A percentile compares a stretch with the other conserved stretches of the same genome.
phyloP scores from a whole-genome alignment of 2,797 vertebrate species.

The Brachyrhaphis roseni region DNA sequence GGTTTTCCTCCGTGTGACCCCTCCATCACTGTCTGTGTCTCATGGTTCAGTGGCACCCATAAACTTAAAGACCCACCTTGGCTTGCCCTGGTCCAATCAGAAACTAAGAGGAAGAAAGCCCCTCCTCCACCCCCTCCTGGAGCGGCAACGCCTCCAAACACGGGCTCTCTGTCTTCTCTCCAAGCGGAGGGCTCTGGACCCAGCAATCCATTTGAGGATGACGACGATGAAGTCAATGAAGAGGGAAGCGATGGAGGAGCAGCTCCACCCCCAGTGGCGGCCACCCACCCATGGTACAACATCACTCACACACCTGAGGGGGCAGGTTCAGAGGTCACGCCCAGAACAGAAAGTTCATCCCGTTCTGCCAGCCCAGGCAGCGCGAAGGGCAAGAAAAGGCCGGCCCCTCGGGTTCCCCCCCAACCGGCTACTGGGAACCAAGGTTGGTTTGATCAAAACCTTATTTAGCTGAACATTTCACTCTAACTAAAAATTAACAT shows the following conservation, averaged over 20 bases:
- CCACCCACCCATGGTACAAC: constrained; percentile 93
- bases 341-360: constrained; percentile 69
- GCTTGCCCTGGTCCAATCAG: constrained; percentile 92
- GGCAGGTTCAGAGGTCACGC: constrained; percentile 58
- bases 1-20: constrained; percentile 55
- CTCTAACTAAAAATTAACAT: not conserved
- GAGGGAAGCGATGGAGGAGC: constrained; percentile 59
- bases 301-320: constrained; percentile 79
- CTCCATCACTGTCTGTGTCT: constrained; percentile 62
- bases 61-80: constrained; percentile 94
- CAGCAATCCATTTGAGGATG: constrained; percentile 91
- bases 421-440: constrained; percentile 77
- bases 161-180: constrained; percentile 82
- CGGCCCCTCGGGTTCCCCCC: constrained; percentile 85
- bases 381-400: constrained; percentile 87
- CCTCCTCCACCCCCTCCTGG: constrained; percentile 81
- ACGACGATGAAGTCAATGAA: constrained; percentile 66
- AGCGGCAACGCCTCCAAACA: constrained; percentile 58
- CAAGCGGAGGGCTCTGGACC: constrained; percentile 81
- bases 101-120: constrained; percentile 91
- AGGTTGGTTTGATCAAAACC: constrained; percentile 66
- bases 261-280: constrained; percentile 62
- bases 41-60: constrained; percentile 72
- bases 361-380: constrained; percentile 76
- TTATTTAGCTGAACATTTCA: not conserved